Conservation (phyloP, 2,797 vertebrate species). For the Sebastes goodei region DNA sequence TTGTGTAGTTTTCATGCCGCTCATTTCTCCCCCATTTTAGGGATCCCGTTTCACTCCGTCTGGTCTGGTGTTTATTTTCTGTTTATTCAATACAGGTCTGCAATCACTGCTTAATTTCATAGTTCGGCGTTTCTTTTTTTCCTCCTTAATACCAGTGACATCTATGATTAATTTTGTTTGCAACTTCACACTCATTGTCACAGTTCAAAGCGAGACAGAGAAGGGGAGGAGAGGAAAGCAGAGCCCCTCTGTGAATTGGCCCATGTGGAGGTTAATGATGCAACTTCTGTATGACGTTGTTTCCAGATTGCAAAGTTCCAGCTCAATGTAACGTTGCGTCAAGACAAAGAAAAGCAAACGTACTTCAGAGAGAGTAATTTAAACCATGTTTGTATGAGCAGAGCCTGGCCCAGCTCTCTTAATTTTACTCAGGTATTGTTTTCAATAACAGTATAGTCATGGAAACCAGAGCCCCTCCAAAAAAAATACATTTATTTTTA, state of each 20-base stretch:
- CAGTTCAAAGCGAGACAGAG: constrained; percentile 29
- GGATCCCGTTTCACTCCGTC: constrained; percentile 67
- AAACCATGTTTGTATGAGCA: constrained; percentile 84
- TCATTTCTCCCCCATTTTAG: neutral
- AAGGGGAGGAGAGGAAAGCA: neutral
- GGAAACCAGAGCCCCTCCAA: constrained; percentile 73
- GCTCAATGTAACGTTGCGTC: constrained; percentile 82
- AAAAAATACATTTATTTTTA: constrained; percentile 8
- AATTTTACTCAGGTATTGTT: constrained; percentile 86
- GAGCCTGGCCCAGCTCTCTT: constrained; percentile 74
- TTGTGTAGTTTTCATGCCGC: constrained; percentile 23
- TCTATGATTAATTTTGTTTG: constrained; percentile 74
- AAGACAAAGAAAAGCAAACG: constrained; percentile 86
- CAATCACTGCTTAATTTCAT: constrained; percentile 75
- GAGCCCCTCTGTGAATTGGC: constrained; percentile 28
- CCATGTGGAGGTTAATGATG: constrained; percentile 49
- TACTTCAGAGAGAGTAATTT: constrained; percentile 83
- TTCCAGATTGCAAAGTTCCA: constrained; percentile 69
- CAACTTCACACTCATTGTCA: constrained; percentile 61
- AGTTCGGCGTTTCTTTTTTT: constrained; percentile 28
- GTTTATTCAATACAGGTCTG: constrained; percentile 67
- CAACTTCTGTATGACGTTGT: constrained; percentile 54
- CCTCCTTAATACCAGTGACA: constrained; percentile 36
- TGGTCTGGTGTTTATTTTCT: constrained; percentile 64
- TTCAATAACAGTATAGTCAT: constrained; percentile 87